A percentile compares a stretch with the other conserved stretches of the same genome.
phyloP scores from a whole-genome alignment of 2,113 vertebrate species.

The Hippoglossus stenolepis region DNA sequence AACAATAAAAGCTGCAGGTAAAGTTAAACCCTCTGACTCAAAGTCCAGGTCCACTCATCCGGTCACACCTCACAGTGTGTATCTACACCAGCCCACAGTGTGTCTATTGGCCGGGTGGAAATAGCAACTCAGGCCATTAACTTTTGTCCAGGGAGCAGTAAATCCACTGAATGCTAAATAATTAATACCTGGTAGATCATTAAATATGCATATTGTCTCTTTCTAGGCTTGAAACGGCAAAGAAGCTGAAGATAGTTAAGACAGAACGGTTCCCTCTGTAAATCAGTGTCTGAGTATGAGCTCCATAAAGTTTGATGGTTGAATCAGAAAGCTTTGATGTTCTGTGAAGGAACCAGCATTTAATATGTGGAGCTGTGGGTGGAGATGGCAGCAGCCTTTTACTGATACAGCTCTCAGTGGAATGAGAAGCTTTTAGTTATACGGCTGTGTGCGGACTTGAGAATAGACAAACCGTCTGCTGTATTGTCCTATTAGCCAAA shows the following conservation, averaged over 20 bases:
- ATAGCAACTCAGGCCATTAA: constrained; percentile 38
- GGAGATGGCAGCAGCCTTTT: constrained; percentile 20
- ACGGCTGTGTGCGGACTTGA: no score
- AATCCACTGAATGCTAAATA: constrained; percentile 56
- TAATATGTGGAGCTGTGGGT: constrained; percentile 14
- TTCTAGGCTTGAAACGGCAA: constrained; percentile 25
- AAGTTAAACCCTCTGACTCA: not conserved
- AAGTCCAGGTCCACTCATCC: not conserved
- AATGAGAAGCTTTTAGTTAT: not conserved
- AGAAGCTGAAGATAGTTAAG: constrained; percentile 15
- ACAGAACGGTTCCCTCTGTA: not conserved
- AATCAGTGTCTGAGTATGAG: constrained; percentile 15
- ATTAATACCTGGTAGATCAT: constrained; percentile 59
- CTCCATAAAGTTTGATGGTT: constrained; percentile 32
- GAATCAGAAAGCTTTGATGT: constrained; percentile 26
- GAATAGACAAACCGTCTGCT: not conserved
- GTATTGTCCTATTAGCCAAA: not conserved
- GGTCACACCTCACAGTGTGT: not conserved
- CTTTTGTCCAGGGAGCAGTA: constrained; percentile 22
- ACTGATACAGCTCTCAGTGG: constrained; percentile 22
- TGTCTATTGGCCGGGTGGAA: constrained; percentile 26
- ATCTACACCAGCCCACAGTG: not conserved
- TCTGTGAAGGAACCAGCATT: not conserved
- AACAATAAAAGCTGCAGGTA: not conserved
- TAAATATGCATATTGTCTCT: constrained; percentile 57